Percentiles rank a stretch among this genome's conserved stretches.
phyloP scores from a whole-genome alignment of 2,888 invertebrate species.

The Nephrotoma guestfalica region DNA sequence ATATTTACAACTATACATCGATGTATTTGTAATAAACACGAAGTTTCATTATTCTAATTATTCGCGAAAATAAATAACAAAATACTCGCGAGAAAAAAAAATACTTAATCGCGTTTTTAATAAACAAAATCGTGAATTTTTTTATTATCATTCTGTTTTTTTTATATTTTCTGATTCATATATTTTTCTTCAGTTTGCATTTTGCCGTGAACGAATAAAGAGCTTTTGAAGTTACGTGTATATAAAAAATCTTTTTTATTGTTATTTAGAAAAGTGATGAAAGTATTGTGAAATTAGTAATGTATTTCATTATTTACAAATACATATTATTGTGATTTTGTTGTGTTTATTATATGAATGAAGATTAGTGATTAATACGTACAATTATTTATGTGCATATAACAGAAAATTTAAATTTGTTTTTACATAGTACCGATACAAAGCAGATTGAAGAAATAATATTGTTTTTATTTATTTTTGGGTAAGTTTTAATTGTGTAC shows the following conservation, averaged over 20 bases:
- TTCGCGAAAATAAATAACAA: neutral
- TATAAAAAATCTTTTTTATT: neutral
- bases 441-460: neutral
- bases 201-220: neutral
- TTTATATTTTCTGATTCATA: neutral
- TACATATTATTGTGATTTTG: neutral
- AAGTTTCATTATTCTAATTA: neutral
- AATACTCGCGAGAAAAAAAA: neutral
- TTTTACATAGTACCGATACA: too few species aligned
- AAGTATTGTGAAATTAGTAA: neutral
- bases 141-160: neutral
- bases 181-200: neutral
- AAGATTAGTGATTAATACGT: neutral
- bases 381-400: too few species aligned
- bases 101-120: neutral
- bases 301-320: too few species aligned
- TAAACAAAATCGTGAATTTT: neutral
- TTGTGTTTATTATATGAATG: neutral
- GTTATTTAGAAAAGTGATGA: neutral
- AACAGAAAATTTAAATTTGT: neutral
- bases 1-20: too few species aligned
- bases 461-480: neutral
- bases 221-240: neutral
- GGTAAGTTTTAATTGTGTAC: neutral
- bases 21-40: too few species aligned